These are phyloP conservation scores for Anguilla marmorata DNA, from an alignment of 2,797 vertebrate genomes.

Conservation along the genomic window DNA sequence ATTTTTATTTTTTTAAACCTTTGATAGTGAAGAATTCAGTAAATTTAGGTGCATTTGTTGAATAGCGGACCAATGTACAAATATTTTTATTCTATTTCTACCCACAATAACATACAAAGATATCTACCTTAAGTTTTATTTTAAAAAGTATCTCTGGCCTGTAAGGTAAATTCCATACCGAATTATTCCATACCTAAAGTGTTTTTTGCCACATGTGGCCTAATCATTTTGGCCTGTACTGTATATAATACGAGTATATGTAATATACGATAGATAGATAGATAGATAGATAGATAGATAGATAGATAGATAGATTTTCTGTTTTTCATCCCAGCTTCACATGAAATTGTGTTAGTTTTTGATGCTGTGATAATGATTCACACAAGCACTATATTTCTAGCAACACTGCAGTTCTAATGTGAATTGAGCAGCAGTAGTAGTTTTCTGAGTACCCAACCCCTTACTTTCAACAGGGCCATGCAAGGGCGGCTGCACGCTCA, in stretches of 20 bases:
- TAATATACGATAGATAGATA: not conserved
- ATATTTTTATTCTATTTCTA: too few relatives aligned
- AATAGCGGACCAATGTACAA: too few relatives aligned
- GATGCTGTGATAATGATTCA: not conserved
- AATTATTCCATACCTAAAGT: too few relatives aligned
- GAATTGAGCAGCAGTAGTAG: not conserved
- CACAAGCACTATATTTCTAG: constrained; percentile 14
- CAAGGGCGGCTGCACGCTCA: not conserved
- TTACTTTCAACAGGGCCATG: not conserved
- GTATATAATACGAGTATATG: not conserved
- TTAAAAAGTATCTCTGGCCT: too few relatives aligned
- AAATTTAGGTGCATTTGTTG: too few relatives aligned
- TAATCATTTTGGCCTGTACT: not conserved
- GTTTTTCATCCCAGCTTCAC: not conserved
- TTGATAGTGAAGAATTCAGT: too few relatives aligned
- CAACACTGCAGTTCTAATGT: constrained; percentile 22
- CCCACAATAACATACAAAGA: too few relatives aligned
- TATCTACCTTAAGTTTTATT: too few relatives aligned
- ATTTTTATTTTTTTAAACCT: too few relatives aligned
- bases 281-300: constrained; percentile 6
- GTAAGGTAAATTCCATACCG: too few relatives aligned
- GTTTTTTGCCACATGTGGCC: too few relatives aligned
- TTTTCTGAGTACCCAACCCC: not conserved
- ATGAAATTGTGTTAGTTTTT: not conserved
- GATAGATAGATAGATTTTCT: not conserved